Base-by-base conservation (phyloP, 2,113 vertebrate genomes). In the Gnathonemus longibarbis region DNA sequence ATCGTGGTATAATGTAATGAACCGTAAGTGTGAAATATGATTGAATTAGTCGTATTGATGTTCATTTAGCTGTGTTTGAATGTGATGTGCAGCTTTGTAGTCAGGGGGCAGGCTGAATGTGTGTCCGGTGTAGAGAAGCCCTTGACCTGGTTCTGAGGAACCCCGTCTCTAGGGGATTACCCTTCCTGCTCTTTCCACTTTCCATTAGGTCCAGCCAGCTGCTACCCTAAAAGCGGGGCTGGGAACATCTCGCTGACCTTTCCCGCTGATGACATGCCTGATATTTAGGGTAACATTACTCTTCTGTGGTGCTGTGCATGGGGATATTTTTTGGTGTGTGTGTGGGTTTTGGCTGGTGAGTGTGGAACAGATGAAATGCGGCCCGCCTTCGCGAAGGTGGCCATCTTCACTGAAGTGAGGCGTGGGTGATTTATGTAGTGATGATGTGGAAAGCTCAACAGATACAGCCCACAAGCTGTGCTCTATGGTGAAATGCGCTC, bases 191-290 rank as follows among this genome's bases (percentile, higher is more conserved):
- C 1, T 15, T 17, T 35, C 10, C n/a, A 27, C 19, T 58, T 45
- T 87, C 53, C 58, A 87, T 70, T 86, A 50, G 46, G 74, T 5
- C 19, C 31, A 52, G n/a, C 84, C 84, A 70, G 89, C 89, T 62
- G 66, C 50, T 49, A 21, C 46, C 17, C 42, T 86, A 74, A 52
- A 89, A 21, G 39, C 58, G 7, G 46, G 89, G 83, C 89, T 86
- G 45, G 83, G 89, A 86, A 35, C 53, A 42, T 58, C 53, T 84
- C 89, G 21, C 58, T 90, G 89, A 90, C 89, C 89, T 90, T 90
- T 87, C 45, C 27, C 46, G 58, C n/a, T 39, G 46, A 87, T 90
- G 84, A 70, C 89, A 90, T 2, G 56, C 39, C 15, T 90, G 83
- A 87, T 87, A 87, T 86, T 90, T 87, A 87, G 62, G 86, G 84